Percentiles rank a stretch among this genome's conserved stretches.
These are phyloP conservation scores for Heliothis peltigera DNA, from an alignment of 2,888 invertebrate species.

Conservation along the genomic window DNA sequence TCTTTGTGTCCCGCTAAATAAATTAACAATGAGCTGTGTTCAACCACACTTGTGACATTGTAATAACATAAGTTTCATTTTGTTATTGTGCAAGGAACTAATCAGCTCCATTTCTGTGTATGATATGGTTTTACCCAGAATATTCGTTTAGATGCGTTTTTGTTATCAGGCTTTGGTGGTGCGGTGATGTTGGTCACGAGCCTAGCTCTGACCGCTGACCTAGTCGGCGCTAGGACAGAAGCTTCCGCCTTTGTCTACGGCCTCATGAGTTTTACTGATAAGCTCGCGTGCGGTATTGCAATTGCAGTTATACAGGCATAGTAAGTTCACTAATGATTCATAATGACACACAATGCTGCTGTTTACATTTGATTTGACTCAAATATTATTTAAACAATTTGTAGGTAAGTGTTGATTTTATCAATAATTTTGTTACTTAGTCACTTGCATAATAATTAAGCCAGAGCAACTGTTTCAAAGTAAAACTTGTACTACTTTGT, in stretches of 20 bases:
- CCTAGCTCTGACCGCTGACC: conserved; percentile 95
- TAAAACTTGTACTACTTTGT: background rate
- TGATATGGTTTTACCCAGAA: background rate
- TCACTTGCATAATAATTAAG: background rate
- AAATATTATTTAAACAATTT: too few relatives aligned
- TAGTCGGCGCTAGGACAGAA: conserved; percentile 95
- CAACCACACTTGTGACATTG: conserved; percentile 12
- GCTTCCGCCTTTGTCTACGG: conserved; percentile 98
- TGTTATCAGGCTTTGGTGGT: conserved; percentile 92
- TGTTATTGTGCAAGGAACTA: conserved; percentile 14
- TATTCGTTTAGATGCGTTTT: background rate
- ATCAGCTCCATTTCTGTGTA: background rate
- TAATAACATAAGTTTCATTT: conserved; percentile 16
- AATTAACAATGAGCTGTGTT: conserved; percentile 21
- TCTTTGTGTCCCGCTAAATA: conserved; percentile 14
- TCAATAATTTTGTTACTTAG: conserved; percentile 1
- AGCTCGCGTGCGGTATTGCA: conserved; percentile 96
- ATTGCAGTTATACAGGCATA: conserved; percentile 95
- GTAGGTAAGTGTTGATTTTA: too few relatives aligned
- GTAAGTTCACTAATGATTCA: conserved; percentile 83
- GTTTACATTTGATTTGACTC: background rate
- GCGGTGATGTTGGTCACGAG: conserved; percentile 96
- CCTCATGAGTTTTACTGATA: conserved; percentile 97
- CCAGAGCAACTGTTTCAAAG: background rate
- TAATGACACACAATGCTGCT: background rate